Conservation (phyloP, 2,888 invertebrate species). For the Trissolcus japonicus region DNA sequence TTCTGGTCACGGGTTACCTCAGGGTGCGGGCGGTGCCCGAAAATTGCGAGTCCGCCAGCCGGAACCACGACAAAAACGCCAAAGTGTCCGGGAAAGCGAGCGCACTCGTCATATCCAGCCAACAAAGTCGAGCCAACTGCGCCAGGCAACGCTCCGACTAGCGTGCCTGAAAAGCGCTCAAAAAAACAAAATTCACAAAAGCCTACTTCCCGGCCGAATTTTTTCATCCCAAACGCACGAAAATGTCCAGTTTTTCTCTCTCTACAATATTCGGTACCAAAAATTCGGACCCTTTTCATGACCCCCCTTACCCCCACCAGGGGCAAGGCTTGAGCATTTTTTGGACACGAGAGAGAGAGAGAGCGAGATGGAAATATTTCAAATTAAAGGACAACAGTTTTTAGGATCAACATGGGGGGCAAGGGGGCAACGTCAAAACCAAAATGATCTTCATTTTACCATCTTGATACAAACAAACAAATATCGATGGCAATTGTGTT, state of each 20-base stretch:
- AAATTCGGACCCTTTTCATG: background rate
- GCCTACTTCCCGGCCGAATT: constrained; percentile 35
- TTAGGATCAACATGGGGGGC: too few species aligned
- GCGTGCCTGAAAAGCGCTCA: constrained; percentile 46
- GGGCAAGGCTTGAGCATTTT: background rate
- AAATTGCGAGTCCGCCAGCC: constrained; percentile 24
- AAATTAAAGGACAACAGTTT: too few species aligned
- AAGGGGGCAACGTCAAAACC: too few species aligned
- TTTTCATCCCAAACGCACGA: constrained; percentile 30
- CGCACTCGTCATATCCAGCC: constrained; percentile 54
- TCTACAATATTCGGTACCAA: background rate
- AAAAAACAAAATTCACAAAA: constrained; percentile 50
- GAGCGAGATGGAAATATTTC: background rate
- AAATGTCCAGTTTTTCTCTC: background rate
- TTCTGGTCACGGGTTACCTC: constrained; percentile 35
- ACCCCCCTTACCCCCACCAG: constrained; percentile 10
- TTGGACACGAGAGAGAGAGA: background rate
- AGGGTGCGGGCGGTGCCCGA: constrained; percentile 28
- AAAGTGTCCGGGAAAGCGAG: constrained; percentile 49
- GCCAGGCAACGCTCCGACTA: constrained; percentile 41
- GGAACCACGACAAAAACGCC: constrained; percentile 40
- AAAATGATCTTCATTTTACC: too few species aligned
- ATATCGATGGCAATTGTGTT: too few species aligned
- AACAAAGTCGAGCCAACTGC: constrained; percentile 54
- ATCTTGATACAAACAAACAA: too few species aligned